Evolutionary conservation across 2,888 invertebrate genomes (phyloP), one percentile per base, ranked within the genome.

Genomic region (Mystacides longicornis): DNA sequence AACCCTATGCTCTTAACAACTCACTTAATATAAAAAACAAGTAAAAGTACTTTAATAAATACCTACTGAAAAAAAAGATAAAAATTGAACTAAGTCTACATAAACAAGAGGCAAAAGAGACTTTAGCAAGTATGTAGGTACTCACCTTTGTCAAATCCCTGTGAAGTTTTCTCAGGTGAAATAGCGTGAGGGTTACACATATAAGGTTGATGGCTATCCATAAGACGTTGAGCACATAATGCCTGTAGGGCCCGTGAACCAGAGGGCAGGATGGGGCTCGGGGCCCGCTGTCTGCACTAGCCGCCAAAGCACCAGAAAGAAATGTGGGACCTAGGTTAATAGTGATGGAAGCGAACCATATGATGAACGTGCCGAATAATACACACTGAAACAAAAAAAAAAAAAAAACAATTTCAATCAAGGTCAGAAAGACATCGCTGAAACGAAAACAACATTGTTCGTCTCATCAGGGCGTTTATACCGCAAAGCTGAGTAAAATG

Each of bases 271-370:
- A 86, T 11, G 91, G 90, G 1, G 89, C 82, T 64, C 88, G 86
- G 64, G 87, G 86, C 16, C 82, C 81, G 59, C 83, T 81, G 59
- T 87, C 87, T 3, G 87, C 85, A 66, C 89, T 89, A 56, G 89
- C 89, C 11, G 89, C 89, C 62, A 90, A 72, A 45, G 89, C 90
- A 50, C 90, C 90, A 67, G 83, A 88, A 66, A 91, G 77, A 73
- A 91, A 89, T 31, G 90, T 90, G 23, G 91, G 91, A 22, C 93
- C 93, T 64, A 93, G 81, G 75, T 93, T 92, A 70, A 93, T 89
- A 51, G 92, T 89, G 68, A 93, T 87, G 62, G 89, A 89, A 52
- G 91, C 89, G 74, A 93, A 93, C 93, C 93, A 93, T 68, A 93
- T 92, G 86, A 93, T 93, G 72, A 90, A 89, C 52, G 91, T 85